A percentile compares a stretch with the other conserved stretches of the same genome.
phyloP scores from a whole-genome alignment of 1,140 invertebrate genomes.

The Drosophila kepulauana region DNA sequence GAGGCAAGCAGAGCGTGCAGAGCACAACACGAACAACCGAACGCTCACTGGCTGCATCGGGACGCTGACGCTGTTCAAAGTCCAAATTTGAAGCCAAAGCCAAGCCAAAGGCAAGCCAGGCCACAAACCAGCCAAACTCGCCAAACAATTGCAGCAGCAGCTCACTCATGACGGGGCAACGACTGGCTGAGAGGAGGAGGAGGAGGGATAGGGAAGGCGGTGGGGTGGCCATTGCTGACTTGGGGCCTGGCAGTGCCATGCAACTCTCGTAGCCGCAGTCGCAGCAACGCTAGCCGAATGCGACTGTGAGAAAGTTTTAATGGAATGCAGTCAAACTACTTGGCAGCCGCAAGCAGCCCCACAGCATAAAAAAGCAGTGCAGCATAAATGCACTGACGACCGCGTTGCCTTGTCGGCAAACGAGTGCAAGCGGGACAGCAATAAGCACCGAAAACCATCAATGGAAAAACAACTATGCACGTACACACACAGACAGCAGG shows the following conservation, averaged over 20 bases:
- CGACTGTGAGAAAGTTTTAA: constrained; percentile 85
- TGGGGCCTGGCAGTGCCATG: constrained; percentile 57
- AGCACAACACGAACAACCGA: constrained; percentile 49
- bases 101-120: constrained; percentile 38
- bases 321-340: constrained; percentile 85
- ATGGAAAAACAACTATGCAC: constrained; percentile 77
- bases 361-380: constrained; percentile 53
- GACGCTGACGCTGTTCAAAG: constrained; percentile 62
- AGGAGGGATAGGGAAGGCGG: neutral
- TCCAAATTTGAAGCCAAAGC: constrained; percentile 66
- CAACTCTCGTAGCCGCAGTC: constrained; percentile 4
- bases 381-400: constrained; percentile 64
- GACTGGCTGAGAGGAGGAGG: constrained; percentile 15
- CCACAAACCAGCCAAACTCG: constrained; percentile 77
- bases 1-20: constrained; percentile 20
- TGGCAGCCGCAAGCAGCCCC: constrained; percentile 57
- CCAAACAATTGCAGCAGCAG: constrained; percentile 72
- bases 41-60: constrained; percentile 23
- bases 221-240: constrained; percentile 15
- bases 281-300: constrained; percentile 57
- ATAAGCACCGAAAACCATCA: constrained; percentile 70
- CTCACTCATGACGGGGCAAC: constrained; percentile 48
- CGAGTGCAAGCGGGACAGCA: constrained; percentile 56
- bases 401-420: constrained; percentile 12
- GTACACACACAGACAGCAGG: constrained; percentile 22